These are phyloP conservation scores for Pantherophis vulpinus DNA, from an alignment of 2,797 vertebrate species.

Conservation along the genomic window DNA sequence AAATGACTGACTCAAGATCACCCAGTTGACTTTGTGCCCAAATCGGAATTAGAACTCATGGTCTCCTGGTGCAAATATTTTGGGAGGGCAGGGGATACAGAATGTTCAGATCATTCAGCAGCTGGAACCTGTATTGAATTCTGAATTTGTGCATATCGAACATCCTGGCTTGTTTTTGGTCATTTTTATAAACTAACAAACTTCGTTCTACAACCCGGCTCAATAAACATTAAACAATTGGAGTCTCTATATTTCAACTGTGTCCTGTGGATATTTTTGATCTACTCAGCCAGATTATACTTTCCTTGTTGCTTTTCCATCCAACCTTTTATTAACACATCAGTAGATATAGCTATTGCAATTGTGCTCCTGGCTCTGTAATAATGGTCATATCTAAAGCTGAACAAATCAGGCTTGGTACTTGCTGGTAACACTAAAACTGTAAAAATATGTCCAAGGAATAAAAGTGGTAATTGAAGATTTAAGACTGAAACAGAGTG, in stretches of 20 bases:
- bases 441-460: background rate
- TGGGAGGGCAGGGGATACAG: conserved; percentile 3
- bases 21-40: background rate
- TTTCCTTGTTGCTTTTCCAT: background rate
- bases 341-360: background rate
- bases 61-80: conserved; percentile 9
- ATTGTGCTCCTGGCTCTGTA: background rate
- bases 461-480: background rate
- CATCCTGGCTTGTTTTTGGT: background rate
- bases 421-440: background rate
- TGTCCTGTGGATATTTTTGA: conserved; percentile 6
- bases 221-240: background rate
- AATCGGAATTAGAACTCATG: background rate
- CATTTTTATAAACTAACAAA: background rate
- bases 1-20: background rate
- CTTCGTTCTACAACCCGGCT: background rate
- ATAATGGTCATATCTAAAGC: background rate
- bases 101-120: background rate
- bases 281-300: background rate
- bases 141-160: background rate
- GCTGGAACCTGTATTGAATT: background rate
- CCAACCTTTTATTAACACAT: background rate
- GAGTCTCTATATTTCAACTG: background rate
- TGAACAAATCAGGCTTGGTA: background rate
- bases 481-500: background rate